Percentiles rank a stretch among this genome's conserved stretches.
phyloP scores from a whole-genome alignment of 2,113 vertebrate species.

The Guaruba guarouba region DNA sequence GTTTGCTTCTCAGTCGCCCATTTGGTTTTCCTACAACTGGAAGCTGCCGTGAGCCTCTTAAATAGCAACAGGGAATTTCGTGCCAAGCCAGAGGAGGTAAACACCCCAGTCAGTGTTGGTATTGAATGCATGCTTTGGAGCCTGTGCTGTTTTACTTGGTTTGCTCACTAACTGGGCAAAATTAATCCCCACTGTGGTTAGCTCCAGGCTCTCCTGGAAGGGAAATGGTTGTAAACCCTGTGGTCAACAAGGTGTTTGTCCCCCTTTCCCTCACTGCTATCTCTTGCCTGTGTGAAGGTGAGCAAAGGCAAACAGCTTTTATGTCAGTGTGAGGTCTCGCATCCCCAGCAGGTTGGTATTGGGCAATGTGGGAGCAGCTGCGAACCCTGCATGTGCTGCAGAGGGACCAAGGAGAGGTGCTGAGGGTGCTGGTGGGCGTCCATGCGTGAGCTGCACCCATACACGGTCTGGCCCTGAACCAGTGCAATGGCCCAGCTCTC shows the following conservation, averaged over 20 bases:
- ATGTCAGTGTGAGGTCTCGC: not conserved
- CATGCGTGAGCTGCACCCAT: not conserved
- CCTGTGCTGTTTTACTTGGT: not conserved
- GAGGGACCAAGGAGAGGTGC: not conserved
- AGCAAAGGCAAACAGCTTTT: not conserved
- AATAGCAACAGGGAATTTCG: not conserved
- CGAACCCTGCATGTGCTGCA: not conserved
- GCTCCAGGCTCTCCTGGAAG: not conserved
- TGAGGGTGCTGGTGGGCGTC: not conserved
- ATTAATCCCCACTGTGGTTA: not conserved
- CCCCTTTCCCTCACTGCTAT: not conserved
- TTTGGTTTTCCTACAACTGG: not conserved
- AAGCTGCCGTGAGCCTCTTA: not conserved
- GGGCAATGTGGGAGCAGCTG: too few relatives aligned
- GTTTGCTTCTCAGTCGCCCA: not conserved
- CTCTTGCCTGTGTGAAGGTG: not conserved
- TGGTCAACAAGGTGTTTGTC: not conserved
- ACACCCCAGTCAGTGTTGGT: too few relatives aligned
- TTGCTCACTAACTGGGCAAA: not conserved
- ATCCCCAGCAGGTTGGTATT: not conserved
- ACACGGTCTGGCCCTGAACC: accelerated
- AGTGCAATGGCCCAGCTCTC: not conserved
- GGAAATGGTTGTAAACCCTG: not conserved
- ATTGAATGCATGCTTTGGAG: not conserved
- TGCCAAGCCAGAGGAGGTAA: not conserved